These are phyloP conservation scores for Dermolepida albohirtum DNA, from an alignment of 2,888 invertebrate genomes.

Conservation along the genomic window DNA sequence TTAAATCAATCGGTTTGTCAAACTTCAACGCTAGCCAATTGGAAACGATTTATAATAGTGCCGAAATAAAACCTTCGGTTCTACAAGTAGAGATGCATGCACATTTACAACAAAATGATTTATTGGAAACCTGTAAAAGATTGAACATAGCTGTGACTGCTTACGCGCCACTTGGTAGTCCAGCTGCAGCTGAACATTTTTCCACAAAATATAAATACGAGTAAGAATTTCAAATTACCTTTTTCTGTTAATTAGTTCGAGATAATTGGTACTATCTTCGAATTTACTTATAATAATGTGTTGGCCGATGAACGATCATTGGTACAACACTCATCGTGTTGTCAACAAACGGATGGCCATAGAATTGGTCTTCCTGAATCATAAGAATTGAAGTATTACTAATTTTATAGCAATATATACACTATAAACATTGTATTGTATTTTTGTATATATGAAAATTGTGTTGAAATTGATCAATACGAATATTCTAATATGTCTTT, in stretches of 20 bases:
- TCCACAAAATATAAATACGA: conserved; percentile 72
- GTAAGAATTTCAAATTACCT: conserved; percentile 59
- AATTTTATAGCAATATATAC: no score
- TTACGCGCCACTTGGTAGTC: conserved; percentile 80
- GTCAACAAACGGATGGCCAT: no score
- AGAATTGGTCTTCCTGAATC: no score
- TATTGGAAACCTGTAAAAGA: conserved; percentile 73
- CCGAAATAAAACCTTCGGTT: conserved; percentile 77
- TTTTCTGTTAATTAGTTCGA: neutral
- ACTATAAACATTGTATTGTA: no score
- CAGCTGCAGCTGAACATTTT: conserved; percentile 75
- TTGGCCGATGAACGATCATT: no score
- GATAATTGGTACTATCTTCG: no score
- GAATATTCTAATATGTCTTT: no score
- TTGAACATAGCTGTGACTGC: conserved; percentile 76
- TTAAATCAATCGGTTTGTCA: conserved; percentile 81
- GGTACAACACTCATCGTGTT: no score
- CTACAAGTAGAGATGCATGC: conserved; percentile 83
- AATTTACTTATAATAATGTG: no score
- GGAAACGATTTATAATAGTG: conserved; percentile 69
- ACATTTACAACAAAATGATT: conserved; percentile 77
- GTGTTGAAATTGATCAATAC: no score
- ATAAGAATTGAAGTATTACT: no score
- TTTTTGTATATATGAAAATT: no score
- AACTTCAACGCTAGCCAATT: conserved; percentile 83